Evolutionary conservation across 2,797 vertebrate genomes (phyloP), one percentile per base, ranked within the genome.

Genomic region (Falco naumanni): DNA sequence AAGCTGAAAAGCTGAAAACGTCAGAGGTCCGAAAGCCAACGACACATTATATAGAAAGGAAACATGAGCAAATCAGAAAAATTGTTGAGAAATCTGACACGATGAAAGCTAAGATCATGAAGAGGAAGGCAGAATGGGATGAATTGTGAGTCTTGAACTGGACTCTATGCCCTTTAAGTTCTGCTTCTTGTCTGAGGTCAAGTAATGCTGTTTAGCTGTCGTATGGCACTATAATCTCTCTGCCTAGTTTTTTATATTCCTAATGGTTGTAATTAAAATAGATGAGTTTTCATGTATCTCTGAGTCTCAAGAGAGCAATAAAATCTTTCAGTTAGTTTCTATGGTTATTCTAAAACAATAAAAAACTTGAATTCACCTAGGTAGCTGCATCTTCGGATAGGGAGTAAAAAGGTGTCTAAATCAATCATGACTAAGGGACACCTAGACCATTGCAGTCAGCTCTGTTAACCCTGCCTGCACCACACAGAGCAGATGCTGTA

Each of bases 61-160:
- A 98, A 97, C 94, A 95, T 1, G 98, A 99, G 97, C 98, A 98
- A 96, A 98, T 99, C 25, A 97, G 53, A 69, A 99, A 98, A 94
- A 97, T 97, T 53, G 95, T 98, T 8, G 98, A 99, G 96, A 99
- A 99, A 97, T 98, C 98, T 17, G 98, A 99, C 48, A 97, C 95
- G 71, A 98, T 98, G 54, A 98, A 97, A 93, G 93, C 96, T 41
- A 99, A 98, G 96, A 99, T 99, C 53, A 96, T 98, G 79, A 98
- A 98, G 91, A 98, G 98, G 78, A 99, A 98, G 94, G 97, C 97
- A 90, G 98, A 99, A 82, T 99, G 99, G 99, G 97, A 98, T 3
- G 97, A 99, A 84, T 72, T 99, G 99, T 99, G 97, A 99, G 99
- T 98, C 34, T 69, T 79, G 59, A 79, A 56, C 29, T 69, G 50